Base-by-base conservation (phyloP, 23 tunicate genomes). In the Styela plicata region DNA sequence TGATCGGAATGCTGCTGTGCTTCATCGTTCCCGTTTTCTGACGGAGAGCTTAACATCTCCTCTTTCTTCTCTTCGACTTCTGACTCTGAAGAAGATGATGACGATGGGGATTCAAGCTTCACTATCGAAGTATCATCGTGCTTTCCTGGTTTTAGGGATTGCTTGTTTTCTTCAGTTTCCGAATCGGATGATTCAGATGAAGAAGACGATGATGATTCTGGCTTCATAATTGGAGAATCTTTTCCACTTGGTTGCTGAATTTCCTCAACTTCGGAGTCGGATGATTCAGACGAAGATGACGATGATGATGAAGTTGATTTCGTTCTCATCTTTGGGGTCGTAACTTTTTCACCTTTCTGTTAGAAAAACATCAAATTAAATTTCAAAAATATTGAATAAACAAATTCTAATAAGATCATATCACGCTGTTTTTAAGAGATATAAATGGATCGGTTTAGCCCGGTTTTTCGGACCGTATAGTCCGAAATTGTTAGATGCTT, bases 221-320 rank as follows among this genome's bases (percentile, higher is more conserved):
- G 30, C 31, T 16, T 22, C n/a, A 62, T 22, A 62, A 62, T 62
- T 21, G 65, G 21, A 0, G 65, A 21, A 22, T 62, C 65, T 22
- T 69, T 69, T 27, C 24, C 82, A 22, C 57, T 34, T 31, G 69
- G 1, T 52, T 33, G 32, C 32, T 20, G 19, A 19, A 52, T 52
- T 52, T 24, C 57, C 0, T 77, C 82, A 37, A 19, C 82, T 53
- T 77, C 82, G 20, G 82, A 77, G 28, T 77, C 82, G n/a, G n/a
- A n/a, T n/a, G n/a, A n/a, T n/a, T n/a, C n/a, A n/a, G 82, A 77
- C 10, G 82, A 77, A 52, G 67, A 52, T 19, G 67, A 52, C 65
- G 65, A 62, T 0, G 65, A 62, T 21, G 65, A 62, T 21, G 65
- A 62, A 23, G 22, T 23, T 21, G 22, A 22, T 21, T 21, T 62